Evolutionary conservation across 1,140 invertebrate species (phyloP).

Genomic region (Trinorchestia longiramus): DNA sequence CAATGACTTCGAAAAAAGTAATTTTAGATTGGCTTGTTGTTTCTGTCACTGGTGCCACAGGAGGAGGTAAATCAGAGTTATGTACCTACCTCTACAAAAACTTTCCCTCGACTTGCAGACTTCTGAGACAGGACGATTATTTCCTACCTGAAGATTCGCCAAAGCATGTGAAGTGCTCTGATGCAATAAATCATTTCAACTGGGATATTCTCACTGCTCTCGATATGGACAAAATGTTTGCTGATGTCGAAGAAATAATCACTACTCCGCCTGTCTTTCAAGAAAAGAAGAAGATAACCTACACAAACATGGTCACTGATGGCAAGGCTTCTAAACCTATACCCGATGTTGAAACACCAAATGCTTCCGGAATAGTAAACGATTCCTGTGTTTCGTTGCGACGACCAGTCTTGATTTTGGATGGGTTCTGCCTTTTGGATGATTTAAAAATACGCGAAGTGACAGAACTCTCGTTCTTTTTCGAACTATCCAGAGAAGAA

Average conservation of each 20-base stretch:
- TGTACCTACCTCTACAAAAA: constrained; percentile 70
- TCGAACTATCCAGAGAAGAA: constrained; percentile 78
- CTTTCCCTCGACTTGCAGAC: constrained; percentile 72
- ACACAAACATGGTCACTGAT: neutral
- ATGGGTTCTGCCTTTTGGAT: constrained; percentile 83
- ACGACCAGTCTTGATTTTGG: constrained; percentile 76
- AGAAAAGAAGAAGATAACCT: neutral
- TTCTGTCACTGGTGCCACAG: constrained; percentile 82
- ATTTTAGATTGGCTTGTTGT: constrained; percentile 76
- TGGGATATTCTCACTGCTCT: constrained; percentile 82
- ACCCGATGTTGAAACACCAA: neutral
- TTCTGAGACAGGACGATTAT: constrained; percentile 83
- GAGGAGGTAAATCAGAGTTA: constrained; percentile 84
- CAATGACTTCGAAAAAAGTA: neutral
- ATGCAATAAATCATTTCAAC: constrained; percentile 80
- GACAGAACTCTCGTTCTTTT: constrained; percentile 81
- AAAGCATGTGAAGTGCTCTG: constrained; percentile 74
- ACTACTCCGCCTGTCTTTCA: neutral
- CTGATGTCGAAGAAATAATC: constrained; percentile 71
- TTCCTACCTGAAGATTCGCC: constrained; percentile 79
- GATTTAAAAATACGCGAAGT: constrained; percentile 76
- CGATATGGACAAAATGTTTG: constrained; percentile 81
- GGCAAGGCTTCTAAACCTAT: too few relatives aligned
- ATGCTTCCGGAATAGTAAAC: neutral
- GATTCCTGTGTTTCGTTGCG: neutral